Evolutionary conservation across 2,797 vertebrate genomes (phyloP).

Genomic region (Erpetoichthys calabaricus): DNA sequence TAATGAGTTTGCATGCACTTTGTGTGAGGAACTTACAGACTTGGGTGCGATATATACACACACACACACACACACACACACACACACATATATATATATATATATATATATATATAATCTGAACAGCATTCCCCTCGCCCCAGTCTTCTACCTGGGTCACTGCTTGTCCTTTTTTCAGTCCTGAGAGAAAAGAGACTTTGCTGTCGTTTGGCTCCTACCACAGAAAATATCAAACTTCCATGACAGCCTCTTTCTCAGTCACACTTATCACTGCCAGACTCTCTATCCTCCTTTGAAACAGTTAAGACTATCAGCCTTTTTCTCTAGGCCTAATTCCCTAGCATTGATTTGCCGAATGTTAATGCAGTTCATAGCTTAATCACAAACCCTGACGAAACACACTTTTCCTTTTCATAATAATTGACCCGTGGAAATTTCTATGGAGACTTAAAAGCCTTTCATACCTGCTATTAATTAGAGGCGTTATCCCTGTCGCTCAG

Average conservation of each 20-base stretch:
- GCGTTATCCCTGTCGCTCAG: too few relatives aligned
- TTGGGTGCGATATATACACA: too few relatives aligned
- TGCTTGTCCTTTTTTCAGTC: too few relatives aligned
- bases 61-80: too few relatives aligned
- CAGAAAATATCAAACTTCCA: not conserved
- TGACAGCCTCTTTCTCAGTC: not conserved
- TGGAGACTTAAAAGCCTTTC: not conserved
- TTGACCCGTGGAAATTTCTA: not conserved
- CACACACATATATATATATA: too few relatives aligned
- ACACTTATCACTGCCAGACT: not conserved
- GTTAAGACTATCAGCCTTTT: not conserved
- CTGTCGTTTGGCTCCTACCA: not conserved
- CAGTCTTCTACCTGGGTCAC: too few relatives aligned
- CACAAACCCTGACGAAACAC: not conserved
- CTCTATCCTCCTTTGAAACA: not conserved
- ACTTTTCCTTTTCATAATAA: not conserved
- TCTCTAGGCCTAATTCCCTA: not conserved
- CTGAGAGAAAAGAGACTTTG: not conserved
- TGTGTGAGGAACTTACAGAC: too few relatives aligned
- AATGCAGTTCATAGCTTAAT: constrained; percentile 1
- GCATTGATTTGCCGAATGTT: not conserved
- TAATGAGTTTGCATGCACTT: too few relatives aligned
- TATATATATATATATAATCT: too few relatives aligned
- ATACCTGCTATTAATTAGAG: not conserved
- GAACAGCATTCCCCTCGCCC: too few relatives aligned